A percentile compares a stretch with the other conserved stretches of the same genome.
Conservation (phyloP, 2,797 vertebrate species). For the Argyrosomus regius region DNA sequence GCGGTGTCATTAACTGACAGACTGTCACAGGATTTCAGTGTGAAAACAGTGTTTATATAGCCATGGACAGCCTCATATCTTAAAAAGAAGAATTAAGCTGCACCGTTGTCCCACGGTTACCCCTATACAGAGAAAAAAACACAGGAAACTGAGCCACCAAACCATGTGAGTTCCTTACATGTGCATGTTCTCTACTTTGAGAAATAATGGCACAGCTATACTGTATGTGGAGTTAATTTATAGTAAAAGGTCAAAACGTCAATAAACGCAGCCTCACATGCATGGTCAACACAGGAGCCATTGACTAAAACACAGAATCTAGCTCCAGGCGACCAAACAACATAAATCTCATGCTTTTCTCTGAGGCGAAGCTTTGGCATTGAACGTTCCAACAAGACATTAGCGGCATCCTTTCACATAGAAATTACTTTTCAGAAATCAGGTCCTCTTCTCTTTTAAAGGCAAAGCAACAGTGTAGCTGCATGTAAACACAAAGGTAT, state of each 20-base stretch:
- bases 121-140: background rate
- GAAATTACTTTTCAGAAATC: background rate
- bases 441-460: background rate
- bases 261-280: constrained; percentile 1
- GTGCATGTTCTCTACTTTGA: background rate
- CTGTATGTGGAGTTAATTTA: background rate
- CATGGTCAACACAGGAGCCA: constrained; percentile 3
- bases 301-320: background rate
- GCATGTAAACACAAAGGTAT: background rate
- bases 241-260: constrained; percentile 7
- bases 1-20: background rate
- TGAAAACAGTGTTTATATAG: background rate
- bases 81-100: background rate
- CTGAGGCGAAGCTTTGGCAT: background rate
- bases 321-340: background rate
- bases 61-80: background rate
- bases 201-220: background rate
- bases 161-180: background rate
- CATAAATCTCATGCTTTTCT: constrained; percentile 1
- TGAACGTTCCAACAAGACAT: background rate
- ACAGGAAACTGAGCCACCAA: background rate
- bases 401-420: background rate
- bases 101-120: background rate
- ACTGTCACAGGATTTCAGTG: background rate
- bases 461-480: background rate